Evolutionary conservation across 1,140 invertebrate genomes (phyloP).

Genomic region (Coelopa frigida): DNA sequence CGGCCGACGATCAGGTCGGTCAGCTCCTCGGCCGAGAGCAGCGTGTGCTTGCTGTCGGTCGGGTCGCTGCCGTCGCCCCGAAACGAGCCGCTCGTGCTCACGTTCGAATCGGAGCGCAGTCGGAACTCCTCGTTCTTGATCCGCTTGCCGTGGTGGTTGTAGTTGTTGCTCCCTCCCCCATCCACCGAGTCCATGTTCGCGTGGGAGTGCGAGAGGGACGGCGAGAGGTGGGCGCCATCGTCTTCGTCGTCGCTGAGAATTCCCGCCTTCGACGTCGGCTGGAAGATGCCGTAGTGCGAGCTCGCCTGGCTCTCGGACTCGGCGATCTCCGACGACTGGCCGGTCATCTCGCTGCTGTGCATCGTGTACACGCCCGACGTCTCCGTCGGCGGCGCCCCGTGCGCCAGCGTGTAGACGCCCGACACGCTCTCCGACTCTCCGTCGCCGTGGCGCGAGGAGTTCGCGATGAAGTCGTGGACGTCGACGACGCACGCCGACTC

Average conservation of each 20-base stretch:
- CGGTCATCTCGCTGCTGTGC: constrained; percentile 59
- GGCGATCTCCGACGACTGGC: constrained; percentile 41
- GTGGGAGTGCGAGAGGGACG: not conserved
- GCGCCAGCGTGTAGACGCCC: constrained; percentile 47
- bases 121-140: constrained; percentile 45
- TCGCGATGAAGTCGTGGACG: constrained; percentile 48
- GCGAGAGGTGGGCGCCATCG: too few species aligned
- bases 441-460: constrained; percentile 24
- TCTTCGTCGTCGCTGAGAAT: not conserved
- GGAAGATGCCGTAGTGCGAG: constrained; percentile 50
- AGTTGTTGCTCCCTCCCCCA: constrained; percentile 14
- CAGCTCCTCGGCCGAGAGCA: constrained; percentile 70
- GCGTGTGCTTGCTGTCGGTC: constrained; percentile 64
- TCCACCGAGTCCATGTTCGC: constrained; percentile 20
- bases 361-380: constrained; percentile 72
- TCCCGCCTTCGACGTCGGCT: too few species aligned
- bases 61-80: constrained; percentile 80
- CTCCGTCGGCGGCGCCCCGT: constrained; percentile 58
- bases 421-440: constrained; percentile 48
- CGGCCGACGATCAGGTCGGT: constrained; percentile 74
- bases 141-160: constrained; percentile 13
- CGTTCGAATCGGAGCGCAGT: constrained; percentile 64
- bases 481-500: constrained; percentile 49
- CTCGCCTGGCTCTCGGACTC: constrained; percentile 45
- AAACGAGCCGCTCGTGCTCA: constrained; percentile 67